phyloP scores from a whole-genome alignment of 2,888 invertebrate genomes.

The Plagodis pulveraria region DNA sequence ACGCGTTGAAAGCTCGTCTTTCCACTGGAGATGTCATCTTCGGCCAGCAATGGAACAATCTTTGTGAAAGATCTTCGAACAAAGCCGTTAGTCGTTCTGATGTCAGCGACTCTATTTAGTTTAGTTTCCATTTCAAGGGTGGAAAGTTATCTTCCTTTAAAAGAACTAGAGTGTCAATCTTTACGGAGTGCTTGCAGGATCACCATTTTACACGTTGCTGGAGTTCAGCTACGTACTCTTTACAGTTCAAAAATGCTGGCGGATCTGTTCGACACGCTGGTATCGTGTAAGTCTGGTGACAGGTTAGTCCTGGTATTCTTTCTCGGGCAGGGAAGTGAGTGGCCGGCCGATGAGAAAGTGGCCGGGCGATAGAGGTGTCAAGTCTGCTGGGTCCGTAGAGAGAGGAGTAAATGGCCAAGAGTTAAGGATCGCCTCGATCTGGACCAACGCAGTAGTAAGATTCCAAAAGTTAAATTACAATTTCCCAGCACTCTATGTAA shows the following conservation, averaged over 20 bases:
- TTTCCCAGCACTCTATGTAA: not conserved
- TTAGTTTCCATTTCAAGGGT: constrained; percentile 1
- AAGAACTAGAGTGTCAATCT: not conserved
- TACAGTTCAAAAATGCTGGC: too few species aligned
- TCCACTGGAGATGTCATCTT: too few species aligned
- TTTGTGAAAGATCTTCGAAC: not conserved
- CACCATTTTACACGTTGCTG: too few species aligned
- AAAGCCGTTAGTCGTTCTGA: not conserved
- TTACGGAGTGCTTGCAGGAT: too few species aligned
- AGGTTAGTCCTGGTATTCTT: too few species aligned
- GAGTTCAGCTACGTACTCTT: too few species aligned
- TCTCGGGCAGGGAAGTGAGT: too few species aligned
- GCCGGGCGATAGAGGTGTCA: not conserved
- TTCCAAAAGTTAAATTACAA: not conserved
- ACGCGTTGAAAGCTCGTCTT: not conserved
- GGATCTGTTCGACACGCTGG: too few species aligned
- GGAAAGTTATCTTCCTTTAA: constrained; percentile 2
- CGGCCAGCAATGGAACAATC: not conserved
- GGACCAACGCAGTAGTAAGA: not conserved
- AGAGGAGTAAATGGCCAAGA: constrained; percentile 30
- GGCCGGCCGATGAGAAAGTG: constrained; percentile 2
- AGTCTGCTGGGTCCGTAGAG: constrained; percentile 10
- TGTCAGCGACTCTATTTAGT: not conserved
- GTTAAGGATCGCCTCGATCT: constrained; percentile 18
- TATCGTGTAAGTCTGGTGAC: too few species aligned